Evolutionary conservation across 2,888 invertebrate species (phyloP), one percentile per base, ranked within the genome.

Genomic region (Hypolimnas misippus): DNA sequence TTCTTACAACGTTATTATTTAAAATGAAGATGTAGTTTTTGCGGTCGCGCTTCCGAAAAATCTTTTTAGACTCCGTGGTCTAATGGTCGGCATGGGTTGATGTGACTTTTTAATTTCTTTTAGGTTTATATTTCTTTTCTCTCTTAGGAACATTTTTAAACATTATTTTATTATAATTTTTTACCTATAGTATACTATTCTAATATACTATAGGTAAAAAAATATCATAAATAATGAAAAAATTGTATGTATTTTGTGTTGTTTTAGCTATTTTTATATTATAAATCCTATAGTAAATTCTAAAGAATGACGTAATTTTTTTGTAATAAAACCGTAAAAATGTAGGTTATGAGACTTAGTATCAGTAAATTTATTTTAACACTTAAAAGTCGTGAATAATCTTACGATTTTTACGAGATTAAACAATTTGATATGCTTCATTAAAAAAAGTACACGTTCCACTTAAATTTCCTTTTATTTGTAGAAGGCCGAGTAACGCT

Each of bases 1-100:
- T 84, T 84, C 78, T 76, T 79, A 80, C 76, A 77, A 76, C 83
- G 81, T 85, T 86, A 87, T 84, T 81, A 81, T 81, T 77, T 71
- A 75, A 81, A 81, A 83, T 87, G 86, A 85, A 84, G 82, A 79
- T 78, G 84, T 82, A 78, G 78, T 89, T 89, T 87, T 87, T 88
- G 79, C 76, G 74, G 71, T 72, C 69, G 73, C 72, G 76, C 73
- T 77, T 75, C 74, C 73, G 75, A 76, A 75, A 73, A 76, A 40
- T 75, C 80, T 84, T 62, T 57, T 62, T 57, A 57, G 53, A 52
- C 52, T 19, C 29, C 33, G 6, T 14, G 25, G 25, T 58, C 49
- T 54, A 58, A 54, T 57, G 46, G n/a, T 33, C 12, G 21, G 31
- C 16, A 46, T 42, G 40, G 38, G 33, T 63, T 53, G n/a, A 31